A percentile compares a stretch with the other conserved stretches of the same genome.
phyloP scores from a whole-genome alignment of 2,113 vertebrate species.

The Lamprotornis superbus region DNA sequence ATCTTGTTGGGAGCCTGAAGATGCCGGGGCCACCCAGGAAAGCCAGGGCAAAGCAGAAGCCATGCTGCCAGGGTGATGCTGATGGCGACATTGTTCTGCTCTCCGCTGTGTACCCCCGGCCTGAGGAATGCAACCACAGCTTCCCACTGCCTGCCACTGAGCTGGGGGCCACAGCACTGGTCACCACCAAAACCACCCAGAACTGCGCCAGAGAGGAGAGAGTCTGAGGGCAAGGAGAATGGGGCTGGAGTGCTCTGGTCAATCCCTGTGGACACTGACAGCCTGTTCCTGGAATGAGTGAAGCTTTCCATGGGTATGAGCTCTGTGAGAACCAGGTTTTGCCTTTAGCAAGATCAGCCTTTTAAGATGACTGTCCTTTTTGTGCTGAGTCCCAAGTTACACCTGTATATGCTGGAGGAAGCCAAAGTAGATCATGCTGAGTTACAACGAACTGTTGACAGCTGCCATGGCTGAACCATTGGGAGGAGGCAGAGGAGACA shows the following conservation, averaged over 20 bases:
- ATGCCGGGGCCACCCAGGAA: not conserved
- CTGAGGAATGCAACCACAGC: slow-evolving; percentile 39
- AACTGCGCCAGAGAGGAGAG: not conserved
- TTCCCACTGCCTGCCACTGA: slow-evolving; percentile 76
- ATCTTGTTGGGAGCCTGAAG: not conserved
- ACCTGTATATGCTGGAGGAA: not conserved
- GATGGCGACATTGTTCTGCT: not conserved
- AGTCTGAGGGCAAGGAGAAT: not conserved
- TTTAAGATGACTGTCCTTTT: not conserved
- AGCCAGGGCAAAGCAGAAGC: not conserved
- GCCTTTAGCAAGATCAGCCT: not conserved
- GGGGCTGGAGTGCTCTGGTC: not conserved
- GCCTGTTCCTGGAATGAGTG: accelerated
- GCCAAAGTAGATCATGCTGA: accelerated
- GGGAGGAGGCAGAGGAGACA: not conserved
- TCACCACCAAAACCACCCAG: slow-evolving; percentile 78
- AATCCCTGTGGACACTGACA: not conserved
- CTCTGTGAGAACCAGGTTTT: not conserved
- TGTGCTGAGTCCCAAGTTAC: not conserved
- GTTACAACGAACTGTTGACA: not conserved
- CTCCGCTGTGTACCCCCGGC: not conserved
- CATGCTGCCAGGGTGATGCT: not conserved
- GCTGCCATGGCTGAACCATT: not conserved
- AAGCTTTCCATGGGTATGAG: not conserved
- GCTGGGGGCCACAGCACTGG: slow-evolving; percentile 74